Percentiles rank a stretch among this genome's conserved stretches.
phyloP scores from a whole-genome alignment of 2,113 vertebrate species.

The Megatriorchis doriae region DNA sequence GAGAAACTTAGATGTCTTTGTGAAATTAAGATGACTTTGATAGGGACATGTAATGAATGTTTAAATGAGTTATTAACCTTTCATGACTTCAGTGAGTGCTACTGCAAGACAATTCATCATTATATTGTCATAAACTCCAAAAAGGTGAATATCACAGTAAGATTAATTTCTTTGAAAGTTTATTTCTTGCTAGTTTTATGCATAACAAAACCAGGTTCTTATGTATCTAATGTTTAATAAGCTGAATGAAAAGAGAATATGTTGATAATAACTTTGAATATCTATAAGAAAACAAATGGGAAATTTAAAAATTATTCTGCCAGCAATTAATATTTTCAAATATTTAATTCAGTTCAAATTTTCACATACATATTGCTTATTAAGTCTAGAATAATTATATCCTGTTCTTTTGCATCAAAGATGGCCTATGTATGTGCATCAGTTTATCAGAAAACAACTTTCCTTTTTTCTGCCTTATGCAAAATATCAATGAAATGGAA shows the following conservation, averaged over 20 bases:
- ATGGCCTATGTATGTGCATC: not conserved
- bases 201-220: not conserved
- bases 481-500: not conserved
- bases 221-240: not conserved
- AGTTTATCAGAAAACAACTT: not conserved
- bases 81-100: slow-evolving; percentile 30
- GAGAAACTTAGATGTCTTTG: slow-evolving; percentile 58
- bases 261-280: not conserved
- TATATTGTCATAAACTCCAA: slow-evolving; percentile 6
- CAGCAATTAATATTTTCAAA: not conserved
- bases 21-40: slow-evolving; percentile 68
- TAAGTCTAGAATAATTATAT: not conserved
- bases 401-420: not conserved
- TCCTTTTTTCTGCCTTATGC: not conserved
- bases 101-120: slow-evolving; percentile 30
- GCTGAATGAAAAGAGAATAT: not conserved
- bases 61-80: slow-evolving; percentile 69
- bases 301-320: not conserved
- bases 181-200: not conserved
- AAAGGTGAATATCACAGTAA: slow-evolving; percentile 31
- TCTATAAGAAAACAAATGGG: not conserved
- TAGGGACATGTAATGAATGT: slow-evolving; percentile 58
- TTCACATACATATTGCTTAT: not conserved
- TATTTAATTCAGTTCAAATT: not conserved
- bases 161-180: slow-evolving; percentile 48